phyloP scores from a whole-genome alignment of 2,888 invertebrate species.

The Phasia obesa region DNA sequence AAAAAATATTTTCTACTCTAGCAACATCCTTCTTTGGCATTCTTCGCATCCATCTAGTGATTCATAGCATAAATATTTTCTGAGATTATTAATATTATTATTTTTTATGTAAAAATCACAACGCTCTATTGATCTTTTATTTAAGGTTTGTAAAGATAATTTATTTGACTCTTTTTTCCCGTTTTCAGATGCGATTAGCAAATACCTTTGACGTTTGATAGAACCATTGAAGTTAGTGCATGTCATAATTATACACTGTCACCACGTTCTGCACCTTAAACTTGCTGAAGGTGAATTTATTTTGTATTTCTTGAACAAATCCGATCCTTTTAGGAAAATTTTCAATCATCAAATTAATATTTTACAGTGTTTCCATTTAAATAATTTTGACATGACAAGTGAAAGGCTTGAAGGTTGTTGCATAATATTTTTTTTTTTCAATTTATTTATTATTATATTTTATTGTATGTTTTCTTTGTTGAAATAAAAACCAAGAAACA shows the following conservation, averaged over 20 bases:
- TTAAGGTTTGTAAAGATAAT: no score
- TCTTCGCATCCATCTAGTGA: no score
- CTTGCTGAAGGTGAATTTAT: not conserved
- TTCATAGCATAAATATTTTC: no score
- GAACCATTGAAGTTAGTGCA: not conserved
- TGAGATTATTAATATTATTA: no score
- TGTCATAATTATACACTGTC: not conserved
- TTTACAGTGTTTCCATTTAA: conserved; percentile 16
- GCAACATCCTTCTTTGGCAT: no score
- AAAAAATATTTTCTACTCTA: no score
- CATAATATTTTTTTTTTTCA: conserved; percentile 44
- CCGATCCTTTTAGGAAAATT: conserved; percentile 8
- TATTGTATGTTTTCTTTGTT: not conserved
- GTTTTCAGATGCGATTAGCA: not conserved
- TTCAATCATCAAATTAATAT: conserved; percentile 22
- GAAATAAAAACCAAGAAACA: conserved; percentile 9
- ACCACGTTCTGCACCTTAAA: not conserved
- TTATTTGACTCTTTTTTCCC: no score
- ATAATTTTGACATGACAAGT: conserved; percentile 59
- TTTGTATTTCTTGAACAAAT: not conserved
- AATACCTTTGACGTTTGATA: not conserved
- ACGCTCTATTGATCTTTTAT: no score
- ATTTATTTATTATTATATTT: conserved; percentile 14
- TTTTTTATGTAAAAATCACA: no score
- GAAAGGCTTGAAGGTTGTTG: conserved; percentile 67